phyloP scores from a whole-genome alignment of 1,140 invertebrate species.

The Atta colombica region DNA sequence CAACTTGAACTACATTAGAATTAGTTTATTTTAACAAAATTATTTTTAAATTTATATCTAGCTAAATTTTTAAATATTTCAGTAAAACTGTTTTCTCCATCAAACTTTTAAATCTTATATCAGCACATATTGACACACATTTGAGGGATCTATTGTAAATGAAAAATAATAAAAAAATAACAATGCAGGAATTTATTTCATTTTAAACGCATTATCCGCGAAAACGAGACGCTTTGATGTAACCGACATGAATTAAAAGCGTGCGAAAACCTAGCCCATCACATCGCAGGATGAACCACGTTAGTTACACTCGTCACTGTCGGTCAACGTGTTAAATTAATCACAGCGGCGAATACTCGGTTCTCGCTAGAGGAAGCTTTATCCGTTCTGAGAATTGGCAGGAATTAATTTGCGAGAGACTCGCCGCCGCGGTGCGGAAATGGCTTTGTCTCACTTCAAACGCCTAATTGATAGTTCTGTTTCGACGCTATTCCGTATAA shows the following conservation, averaged over 20 bases:
- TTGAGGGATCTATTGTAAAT: not conserved
- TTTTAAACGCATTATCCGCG: not conserved
- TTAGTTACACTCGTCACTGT: slow-evolving; percentile 45
- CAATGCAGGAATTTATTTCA: not conserved
- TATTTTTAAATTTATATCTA: too few relatives aligned
- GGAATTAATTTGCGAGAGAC: slow-evolving; percentile 51
- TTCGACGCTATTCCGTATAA: slow-evolving; percentile 22
- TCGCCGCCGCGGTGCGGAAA: slow-evolving; percentile 35
- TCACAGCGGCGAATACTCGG: slow-evolving; percentile 37
- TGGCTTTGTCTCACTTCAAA: slow-evolving; percentile 34
- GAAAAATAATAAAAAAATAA: not conserved
- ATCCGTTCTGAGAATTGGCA: slow-evolving; percentile 56
- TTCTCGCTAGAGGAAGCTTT: slow-evolving; percentile 52
- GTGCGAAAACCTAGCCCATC: not conserved
- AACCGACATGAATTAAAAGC: not conserved
- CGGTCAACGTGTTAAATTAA: slow-evolving; percentile 59
- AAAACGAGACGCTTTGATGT: not conserved
- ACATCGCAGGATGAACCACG: slow-evolving; percentile 2
- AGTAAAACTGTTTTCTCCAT: too few relatives aligned
- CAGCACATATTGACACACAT: not conserved
- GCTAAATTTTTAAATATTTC: too few relatives aligned
- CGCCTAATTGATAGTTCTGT: slow-evolving; percentile 49
- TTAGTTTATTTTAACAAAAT: too few relatives aligned
- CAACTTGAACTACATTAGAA: too few relatives aligned
- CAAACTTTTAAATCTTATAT: slow-evolving; percentile 1